Base-by-base conservation (phyloP, 2,888 invertebrate species). In the Pardosa pseudoannulata region DNA sequence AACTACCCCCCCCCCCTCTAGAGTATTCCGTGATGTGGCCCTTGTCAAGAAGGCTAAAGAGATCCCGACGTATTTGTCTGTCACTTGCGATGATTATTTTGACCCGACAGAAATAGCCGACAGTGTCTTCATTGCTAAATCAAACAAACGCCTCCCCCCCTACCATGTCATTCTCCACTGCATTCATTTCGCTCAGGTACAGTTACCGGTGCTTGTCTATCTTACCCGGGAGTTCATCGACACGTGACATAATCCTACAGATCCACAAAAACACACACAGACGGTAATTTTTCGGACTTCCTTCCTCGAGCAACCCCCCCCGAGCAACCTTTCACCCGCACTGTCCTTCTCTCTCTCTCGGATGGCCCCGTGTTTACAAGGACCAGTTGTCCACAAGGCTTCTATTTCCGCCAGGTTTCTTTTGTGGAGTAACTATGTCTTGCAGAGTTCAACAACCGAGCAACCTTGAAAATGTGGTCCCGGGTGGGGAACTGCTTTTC, bases 381-480 rank as follows among this genome's bases (percentile, higher is more conserved):
- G 36, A 36, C 3, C 5, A 23, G 56, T 23, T 56, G 23, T 19
- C 23, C 56, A 19, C 5, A 1, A 5, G 2, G 11, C 56, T 23
- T 56, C 23, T 23, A 56, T 56, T 56, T 56, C 56, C 56, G 56
- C 56, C 56, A 56, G 56, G 56, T 56, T 56, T 16, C 56, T 56
- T 56, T 56, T 56, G 3, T 23, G 16, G 23, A 23, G 16, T 56
- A 56, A 23, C 56, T 13, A 56, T 56, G 23, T 56, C 23, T 23
- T 23, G n/a, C 3, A 23, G 23, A 11, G 56, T 56, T 56, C 56
- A 56, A 56, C 16, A 23, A 56, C 56, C 56, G 19, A 23, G 56
- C 56, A 56, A 56, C 56, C 56, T 56, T 56, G 56, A 56, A 56
- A 56, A 23, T 56, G 16, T 23, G 56, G 23, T 56, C 3, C 7